Evolutionary conservation across 2,113 vertebrate genomes (phyloP).

Genomic region (Chionis minor): DNA sequence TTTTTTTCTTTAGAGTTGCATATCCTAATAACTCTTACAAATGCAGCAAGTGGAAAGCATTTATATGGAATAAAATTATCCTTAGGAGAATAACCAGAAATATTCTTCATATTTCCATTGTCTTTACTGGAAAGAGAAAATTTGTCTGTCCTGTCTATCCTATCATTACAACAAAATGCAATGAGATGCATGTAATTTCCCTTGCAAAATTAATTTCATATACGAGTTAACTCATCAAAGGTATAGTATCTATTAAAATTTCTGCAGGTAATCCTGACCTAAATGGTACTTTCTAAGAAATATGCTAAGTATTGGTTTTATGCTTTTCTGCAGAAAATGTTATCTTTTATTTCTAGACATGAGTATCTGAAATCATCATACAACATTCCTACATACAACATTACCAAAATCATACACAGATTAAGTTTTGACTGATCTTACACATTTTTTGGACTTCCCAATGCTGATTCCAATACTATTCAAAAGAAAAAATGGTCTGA

Average conservation of each 20-base stretch:
- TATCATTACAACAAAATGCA: not conserved
- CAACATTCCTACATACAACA: not conserved
- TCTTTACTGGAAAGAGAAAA: not conserved
- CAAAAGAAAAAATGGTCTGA: not conserved
- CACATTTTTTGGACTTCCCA: not conserved
- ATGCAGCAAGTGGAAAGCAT: not conserved
- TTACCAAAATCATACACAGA: not conserved
- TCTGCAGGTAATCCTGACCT: not conserved
- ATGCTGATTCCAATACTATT: not conserved
- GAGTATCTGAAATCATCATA: not conserved
- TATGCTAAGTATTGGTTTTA: rapidly evolving
- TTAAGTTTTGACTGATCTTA: not conserved
- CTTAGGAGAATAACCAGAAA: not conserved
- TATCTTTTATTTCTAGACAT: not conserved
- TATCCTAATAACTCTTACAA: not conserved
- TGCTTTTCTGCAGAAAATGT: not conserved
- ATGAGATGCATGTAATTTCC: not conserved
- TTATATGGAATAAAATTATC: not conserved
- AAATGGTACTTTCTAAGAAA: not conserved
- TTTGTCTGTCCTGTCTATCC: not conserved
- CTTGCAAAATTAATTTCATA: not conserved
- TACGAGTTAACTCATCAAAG: not conserved
- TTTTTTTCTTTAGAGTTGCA: not conserved
- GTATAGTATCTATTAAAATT: not conserved
- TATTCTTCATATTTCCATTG: not conserved